Conservation (phyloP, 1,140 invertebrate species). For the Probaryconus sp. region DNA sequence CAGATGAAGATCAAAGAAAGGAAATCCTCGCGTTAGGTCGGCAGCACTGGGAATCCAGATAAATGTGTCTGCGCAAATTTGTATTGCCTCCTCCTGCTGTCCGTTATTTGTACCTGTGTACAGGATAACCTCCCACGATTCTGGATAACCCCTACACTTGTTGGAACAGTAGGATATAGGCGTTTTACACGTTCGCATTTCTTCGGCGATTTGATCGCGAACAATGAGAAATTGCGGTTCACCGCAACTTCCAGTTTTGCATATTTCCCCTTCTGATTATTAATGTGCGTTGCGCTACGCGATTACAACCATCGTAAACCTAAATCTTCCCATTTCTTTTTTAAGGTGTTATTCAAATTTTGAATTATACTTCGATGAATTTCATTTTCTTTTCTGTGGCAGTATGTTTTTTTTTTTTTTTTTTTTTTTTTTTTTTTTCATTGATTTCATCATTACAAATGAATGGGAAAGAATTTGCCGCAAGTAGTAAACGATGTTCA, state of each 20-base stretch:
- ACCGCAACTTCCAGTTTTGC: no score
- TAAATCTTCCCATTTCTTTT: no score
- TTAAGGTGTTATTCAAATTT: no score
- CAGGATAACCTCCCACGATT: conserved; percentile 65
- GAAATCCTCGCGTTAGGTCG: conserved; percentile 64
- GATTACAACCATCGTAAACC: no score
- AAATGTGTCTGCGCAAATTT: conserved; percentile 60
- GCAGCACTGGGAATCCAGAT: conserved; percentile 55
- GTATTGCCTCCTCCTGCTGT: neutral
- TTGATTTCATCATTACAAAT: no score
- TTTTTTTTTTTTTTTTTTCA: no score
- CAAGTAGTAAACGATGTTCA: no score
- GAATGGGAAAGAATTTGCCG: no score
- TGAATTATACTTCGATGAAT: no score
- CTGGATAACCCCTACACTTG: conserved; percentile 60
- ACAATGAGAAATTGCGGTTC: conserved; percentile 35
- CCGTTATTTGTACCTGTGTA: conserved; percentile 51
- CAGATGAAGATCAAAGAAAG: conserved; percentile 36
- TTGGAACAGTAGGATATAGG: conserved; percentile 38
- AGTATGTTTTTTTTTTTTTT: no score
- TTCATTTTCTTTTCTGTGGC: no score
- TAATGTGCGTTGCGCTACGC: conserved; percentile 6
- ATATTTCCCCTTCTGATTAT: neutral
- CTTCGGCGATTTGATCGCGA: conserved; percentile 3
- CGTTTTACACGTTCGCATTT: conserved; percentile 28